Conservation (phyloP, 2,797 vertebrate species). For the Rhincodon typus region DNA sequence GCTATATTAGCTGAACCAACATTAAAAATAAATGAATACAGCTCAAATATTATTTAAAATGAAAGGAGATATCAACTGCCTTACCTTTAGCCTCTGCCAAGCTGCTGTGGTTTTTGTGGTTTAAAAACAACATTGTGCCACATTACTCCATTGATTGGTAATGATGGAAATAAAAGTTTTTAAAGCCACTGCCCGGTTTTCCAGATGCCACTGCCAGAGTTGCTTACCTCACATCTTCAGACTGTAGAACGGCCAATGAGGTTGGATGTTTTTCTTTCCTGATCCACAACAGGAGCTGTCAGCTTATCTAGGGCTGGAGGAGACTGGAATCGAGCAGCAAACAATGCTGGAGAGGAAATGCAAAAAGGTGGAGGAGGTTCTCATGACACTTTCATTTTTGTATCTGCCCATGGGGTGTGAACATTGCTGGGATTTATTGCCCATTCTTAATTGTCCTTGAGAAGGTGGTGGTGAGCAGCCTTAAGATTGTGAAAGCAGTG, state of each 20-base stretch:
- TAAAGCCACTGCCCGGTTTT: conserved; percentile 12
- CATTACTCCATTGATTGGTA: conserved; percentile 25
- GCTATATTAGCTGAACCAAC: background rate
- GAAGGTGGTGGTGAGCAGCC: background rate
- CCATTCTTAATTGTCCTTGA: background rate
- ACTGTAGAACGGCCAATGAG: conserved; percentile 29
- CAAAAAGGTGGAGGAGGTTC: background rate
- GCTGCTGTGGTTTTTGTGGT: background rate
- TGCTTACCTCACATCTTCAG: conserved; percentile 38
- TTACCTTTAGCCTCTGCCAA: background rate
- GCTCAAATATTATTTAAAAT: conserved; percentile 4
- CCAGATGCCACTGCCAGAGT: background rate
- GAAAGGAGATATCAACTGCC: background rate
- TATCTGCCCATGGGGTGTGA: background rate
- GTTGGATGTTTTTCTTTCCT: conserved; percentile 19
- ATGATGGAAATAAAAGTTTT: background rate
- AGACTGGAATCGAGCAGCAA: background rate
- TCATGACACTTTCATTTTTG: background rate
- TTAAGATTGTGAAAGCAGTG: background rate
- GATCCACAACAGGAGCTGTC: conserved; percentile 15
- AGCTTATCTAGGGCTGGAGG: background rate
- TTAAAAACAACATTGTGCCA: conserved; percentile 3
- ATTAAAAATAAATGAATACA: background rate
- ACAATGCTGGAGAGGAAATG: background rate
- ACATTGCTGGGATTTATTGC: background rate